A percentile compares a stretch with the other conserved stretches of the same genome.
These are phyloP conservation scores for Protobothrops flavoviridis DNA, from an alignment of 2,113 vertebrate species.

Conservation along the genomic window DNA sequence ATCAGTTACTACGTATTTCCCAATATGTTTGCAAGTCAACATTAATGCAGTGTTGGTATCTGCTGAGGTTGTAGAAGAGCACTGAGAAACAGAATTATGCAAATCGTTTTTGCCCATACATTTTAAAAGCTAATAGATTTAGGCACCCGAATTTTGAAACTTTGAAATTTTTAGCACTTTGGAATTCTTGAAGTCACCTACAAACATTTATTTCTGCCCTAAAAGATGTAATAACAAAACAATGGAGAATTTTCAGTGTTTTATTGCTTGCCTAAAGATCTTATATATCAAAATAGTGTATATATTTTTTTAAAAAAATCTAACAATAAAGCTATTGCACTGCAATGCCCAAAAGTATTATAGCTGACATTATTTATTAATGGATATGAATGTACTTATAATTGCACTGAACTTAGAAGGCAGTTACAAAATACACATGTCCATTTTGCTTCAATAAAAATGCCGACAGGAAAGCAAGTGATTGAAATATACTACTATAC, in stretches of 20 bases:
- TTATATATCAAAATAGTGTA: neutral
- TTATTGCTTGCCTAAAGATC: neutral
- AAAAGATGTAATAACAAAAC: neutral
- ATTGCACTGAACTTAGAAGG: neutral
- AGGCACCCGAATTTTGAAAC: neutral
- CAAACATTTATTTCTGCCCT: neutral
- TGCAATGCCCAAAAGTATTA: neutral
- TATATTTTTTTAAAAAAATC: neutral
- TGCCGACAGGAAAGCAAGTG: neutral
- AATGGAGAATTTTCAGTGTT: neutral
- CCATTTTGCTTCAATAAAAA: neutral
- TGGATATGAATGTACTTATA: neutral
- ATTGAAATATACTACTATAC: neutral
- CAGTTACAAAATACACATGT: neutral
- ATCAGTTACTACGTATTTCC: neutral
- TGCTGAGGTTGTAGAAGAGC: neutral
- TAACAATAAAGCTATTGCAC: neutral
- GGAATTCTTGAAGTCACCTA: neutral
- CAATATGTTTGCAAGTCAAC: neutral
- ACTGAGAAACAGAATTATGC: neutral
- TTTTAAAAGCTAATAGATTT: neutral
- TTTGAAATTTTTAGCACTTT: neutral
- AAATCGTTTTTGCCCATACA: neutral
- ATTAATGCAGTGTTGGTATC: neutral
- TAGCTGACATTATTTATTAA: constrained; percentile 3